Evolutionary conservation across 1,140 invertebrate genomes (phyloP).

Genomic region (Saxidomus purpurata): DNA sequence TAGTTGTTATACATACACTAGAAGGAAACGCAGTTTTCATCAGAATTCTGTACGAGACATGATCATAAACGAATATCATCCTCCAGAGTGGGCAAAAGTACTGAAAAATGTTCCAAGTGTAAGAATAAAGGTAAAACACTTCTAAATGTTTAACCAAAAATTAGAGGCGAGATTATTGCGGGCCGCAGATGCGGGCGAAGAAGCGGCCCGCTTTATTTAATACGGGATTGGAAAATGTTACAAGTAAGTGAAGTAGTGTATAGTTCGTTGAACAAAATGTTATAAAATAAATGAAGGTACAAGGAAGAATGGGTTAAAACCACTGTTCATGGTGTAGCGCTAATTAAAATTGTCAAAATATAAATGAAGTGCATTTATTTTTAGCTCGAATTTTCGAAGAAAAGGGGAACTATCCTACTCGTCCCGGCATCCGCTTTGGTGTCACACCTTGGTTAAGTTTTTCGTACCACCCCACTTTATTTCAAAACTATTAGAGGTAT

Average conservation of each 20-base stretch:
- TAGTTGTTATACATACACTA: neutral
- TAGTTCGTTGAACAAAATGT: neutral
- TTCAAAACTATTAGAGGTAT: too few relatives aligned
- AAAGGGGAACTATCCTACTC: too few relatives aligned
- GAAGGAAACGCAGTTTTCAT: neutral
- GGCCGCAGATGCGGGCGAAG: neutral
- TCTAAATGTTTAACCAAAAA: neutral
- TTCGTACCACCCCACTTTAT: too few relatives aligned
- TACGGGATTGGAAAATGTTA: too few relatives aligned
- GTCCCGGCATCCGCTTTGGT: too few relatives aligned
- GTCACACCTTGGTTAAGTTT: too few relatives aligned
- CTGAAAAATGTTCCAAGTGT: slow-evolving; percentile 49
- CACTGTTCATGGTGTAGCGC: too few relatives aligned
- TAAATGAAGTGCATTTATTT: neutral
- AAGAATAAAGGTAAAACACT: slow-evolving; percentile 32
- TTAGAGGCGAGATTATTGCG: neutral
- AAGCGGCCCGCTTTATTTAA: too few relatives aligned
- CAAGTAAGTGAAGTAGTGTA: too few relatives aligned
- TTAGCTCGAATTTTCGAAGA: neutral
- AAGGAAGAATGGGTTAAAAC: too few relatives aligned
- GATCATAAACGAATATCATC: neutral
- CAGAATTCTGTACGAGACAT: neutral
- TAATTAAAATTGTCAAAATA: neutral
- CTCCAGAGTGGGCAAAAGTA: slow-evolving; percentile 37
- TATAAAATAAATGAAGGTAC: too few relatives aligned